Percentiles rank a stretch among this genome's conserved stretches.
Conservation (phyloP, 2,888 invertebrate species). For the Patella caerulea region DNA sequence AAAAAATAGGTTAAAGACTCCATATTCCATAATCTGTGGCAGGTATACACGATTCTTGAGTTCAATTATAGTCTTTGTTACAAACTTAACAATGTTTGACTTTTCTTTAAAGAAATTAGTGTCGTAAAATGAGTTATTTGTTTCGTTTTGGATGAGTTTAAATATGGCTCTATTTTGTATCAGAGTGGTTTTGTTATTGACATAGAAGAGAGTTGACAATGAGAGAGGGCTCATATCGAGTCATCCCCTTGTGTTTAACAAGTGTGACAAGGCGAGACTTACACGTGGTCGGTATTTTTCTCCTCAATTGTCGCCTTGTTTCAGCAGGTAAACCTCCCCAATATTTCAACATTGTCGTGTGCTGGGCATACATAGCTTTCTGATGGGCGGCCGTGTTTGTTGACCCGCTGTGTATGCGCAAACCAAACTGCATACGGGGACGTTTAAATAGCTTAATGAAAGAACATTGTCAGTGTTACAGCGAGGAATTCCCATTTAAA, state of each 20-base stretch:
- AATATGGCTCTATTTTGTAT: slow-evolving; percentile 4
- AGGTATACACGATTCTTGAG: no score
- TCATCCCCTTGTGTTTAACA: slow-evolving; percentile 10
- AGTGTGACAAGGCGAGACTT: slow-evolving; percentile 10
- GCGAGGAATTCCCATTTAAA: not conserved
- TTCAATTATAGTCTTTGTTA: no score
- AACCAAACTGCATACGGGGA: not conserved
- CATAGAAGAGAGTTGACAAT: slow-evolving; percentile 3
- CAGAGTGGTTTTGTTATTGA: not conserved
- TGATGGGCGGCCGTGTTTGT: not conserved
- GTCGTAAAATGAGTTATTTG: not conserved
- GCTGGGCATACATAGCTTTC: slow-evolving; percentile 10
- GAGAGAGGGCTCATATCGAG: slow-evolving; percentile 7
- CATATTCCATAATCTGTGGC: no score
- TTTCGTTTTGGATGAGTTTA: slow-evolving; percentile 3
- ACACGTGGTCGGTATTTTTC: slow-evolving; percentile 12
- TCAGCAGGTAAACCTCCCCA: not conserved
- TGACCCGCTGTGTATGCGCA: not conserved
- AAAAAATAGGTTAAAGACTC: no score
- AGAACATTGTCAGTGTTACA: slow-evolving; percentile 5
- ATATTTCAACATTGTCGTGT: slow-evolving; percentile 9
- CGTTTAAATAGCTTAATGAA: not conserved
- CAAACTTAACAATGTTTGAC: no score
- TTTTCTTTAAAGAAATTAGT: no score
- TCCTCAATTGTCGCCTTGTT: slow-evolving; percentile 12